Base-by-base conservation (phyloP, 2,797 vertebrate species). In the Tauraco hartlaubi region DNA sequence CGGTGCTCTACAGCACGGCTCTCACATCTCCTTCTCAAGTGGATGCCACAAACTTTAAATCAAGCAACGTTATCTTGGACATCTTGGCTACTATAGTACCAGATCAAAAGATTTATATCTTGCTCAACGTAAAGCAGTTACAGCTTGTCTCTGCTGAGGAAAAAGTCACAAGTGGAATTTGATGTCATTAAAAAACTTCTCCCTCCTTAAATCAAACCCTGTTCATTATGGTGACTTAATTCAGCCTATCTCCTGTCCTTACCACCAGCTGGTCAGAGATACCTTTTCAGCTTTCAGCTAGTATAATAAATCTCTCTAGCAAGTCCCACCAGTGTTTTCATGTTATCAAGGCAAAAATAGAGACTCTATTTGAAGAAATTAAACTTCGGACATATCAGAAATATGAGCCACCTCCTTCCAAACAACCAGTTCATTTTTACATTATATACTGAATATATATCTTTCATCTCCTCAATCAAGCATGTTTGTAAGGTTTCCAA, bases 211-310 rank as follows among this genome's bases (percentile, higher is more conserved):
- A 88, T 86, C 74, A 88, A 90, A 48, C 12, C 3, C 28, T 75
- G 17, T 85, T 92, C 37, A n/a, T 89, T 77, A 48, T 19, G 23
- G 78, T 80, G 81, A 83, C 89, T 89, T 91, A 91, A 73, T 85
- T 83, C 39, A 92, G 39, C 26, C 35, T 89, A 68, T 80, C 84
- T 92, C 66, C 66, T 83, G 29, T 85, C 56, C 75, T 74, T 88
- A 85, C 89, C 78, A 91, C 84, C 64, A 80, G 87, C 85, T 83
- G 93, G 56, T 91, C 81, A 85, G 78, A 74, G 92, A 92, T 93
- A 78, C 64, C 78, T 91, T 80, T 64, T 96, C 88, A 80, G 81
- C 75, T 93, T 94, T 94, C 83, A 88, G 56, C 16, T 61, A 83
- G 81, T 37, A 75, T 93, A 96, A 95, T 71, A 74, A 85, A 92